These are phyloP conservation scores for Prenolepis imparis DNA, from an alignment of 2,888 invertebrate genomes.

Conservation along the genomic window DNA sequence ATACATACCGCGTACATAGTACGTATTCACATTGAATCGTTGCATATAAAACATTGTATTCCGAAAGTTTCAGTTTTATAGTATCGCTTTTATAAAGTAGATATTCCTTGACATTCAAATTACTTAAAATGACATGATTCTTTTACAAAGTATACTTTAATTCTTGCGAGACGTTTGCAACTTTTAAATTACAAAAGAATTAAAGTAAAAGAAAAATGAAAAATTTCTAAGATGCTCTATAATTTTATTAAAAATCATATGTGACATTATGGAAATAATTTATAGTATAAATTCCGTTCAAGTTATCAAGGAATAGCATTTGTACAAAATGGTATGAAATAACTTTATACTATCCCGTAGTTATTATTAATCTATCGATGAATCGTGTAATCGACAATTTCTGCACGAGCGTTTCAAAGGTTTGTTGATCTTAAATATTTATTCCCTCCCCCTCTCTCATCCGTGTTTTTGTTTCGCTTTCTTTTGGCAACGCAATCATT, in stretches of 20 bases:
- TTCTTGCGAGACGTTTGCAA: neutral
- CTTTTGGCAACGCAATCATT: conserved; percentile 54
- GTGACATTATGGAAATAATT: neutral
- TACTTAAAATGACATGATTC: neutral
- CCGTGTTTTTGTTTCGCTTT: conserved; percentile 32
- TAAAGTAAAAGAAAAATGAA: neutral
- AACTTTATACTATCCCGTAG: neutral
- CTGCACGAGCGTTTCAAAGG: no score
- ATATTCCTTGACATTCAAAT: conserved; percentile 19
- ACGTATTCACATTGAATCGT: neutral
- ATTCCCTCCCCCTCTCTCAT: neutral
- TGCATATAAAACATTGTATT: neutral
- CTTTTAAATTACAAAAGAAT: neutral
- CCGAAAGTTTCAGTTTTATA: neutral
- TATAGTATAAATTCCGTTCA: neutral
- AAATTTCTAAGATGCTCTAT: neutral
- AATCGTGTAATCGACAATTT: conserved; percentile 5
- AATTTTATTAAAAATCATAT: neutral
- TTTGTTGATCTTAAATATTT: conserved; percentile 37
- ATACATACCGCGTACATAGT: neutral
- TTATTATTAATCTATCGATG: conserved; percentile 21
- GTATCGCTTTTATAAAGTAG: neutral
- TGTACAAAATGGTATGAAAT: neutral
- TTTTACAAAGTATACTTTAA: neutral
- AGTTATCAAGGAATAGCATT: neutral